Base-by-base conservation (phyloP, 1,140 invertebrate species). In the Heliconius eleuchia region DNA sequence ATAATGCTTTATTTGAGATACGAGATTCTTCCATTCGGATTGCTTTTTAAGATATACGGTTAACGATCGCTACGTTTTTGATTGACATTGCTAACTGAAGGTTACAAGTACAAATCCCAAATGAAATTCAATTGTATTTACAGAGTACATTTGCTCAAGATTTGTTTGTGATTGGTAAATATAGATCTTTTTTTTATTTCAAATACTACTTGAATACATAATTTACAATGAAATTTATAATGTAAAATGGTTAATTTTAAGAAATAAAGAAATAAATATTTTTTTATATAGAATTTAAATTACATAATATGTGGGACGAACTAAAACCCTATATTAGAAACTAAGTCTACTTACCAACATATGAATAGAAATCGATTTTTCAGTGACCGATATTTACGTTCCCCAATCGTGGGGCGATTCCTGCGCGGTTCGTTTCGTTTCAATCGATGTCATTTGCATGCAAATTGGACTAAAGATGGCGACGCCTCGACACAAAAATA, bases 391-490 rank as follows among this genome's bases (percentile, higher is more conserved):
- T 55, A 77, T 76, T 80, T 76, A 73, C 71, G 73, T 80, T 77
- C 55, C 42, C 74, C 79, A 80, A 80, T 76, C 79, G 79, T 76
- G 79, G 70, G 27, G 27, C 74, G 79, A 80, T 80, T 76, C 76
- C 74, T 1, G 42, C 19, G 52, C 79, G 79, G 79, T 76, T 80
- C 30, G 30, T 34, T 34, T 80, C 74, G 79, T 76, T 80, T 80
- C 74, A 76, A 80, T 76, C 39, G 79, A 76, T 71, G 79, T 80
- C 74, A 80, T 80, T 80, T 80, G 79, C 79, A 80, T 80, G 79
- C 79, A 80, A 80, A 80, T 80, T 80, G 78, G 78, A 79, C 78
- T 76, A 72, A 76, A 79, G 78, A 76, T 76, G 78, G 78, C 73
- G 66, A 66, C 9, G 60, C 27, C 60, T 3, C 66, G 37, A 23